These are phyloP conservation scores for Fistularia commersonii DNA, from an alignment of 2,797 vertebrate species.

Conservation along the genomic window DNA sequence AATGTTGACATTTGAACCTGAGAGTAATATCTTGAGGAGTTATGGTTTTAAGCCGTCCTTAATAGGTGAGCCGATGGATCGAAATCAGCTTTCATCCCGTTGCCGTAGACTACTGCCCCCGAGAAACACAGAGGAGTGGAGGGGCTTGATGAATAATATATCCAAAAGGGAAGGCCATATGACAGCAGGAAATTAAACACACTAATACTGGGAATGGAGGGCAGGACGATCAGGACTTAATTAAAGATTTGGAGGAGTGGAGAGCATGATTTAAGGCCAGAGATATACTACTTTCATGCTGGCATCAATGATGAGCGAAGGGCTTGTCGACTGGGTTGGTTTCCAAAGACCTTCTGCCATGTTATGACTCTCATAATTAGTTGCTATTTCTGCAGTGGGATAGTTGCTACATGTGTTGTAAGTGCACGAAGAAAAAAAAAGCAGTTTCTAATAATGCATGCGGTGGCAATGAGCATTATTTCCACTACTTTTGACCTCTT, in stretches of 20 bases:
- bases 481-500: slow-evolving; percentile 20
- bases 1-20: slow-evolving; percentile 70
- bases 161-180: slow-evolving; percentile 68
- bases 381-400: slow-evolving; percentile 59
- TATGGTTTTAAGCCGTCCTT: slow-evolving; percentile 57
- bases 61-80: slow-evolving; percentile 52
- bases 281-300: slow-evolving; percentile 61
- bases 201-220: slow-evolving; percentile 67
- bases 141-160: slow-evolving; percentile 78
- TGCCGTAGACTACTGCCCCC: slow-evolving; percentile 29
- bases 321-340: slow-evolving; percentile 53
- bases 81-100: slow-evolving; percentile 56
- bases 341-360: slow-evolving; percentile 61
- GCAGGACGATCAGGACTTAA: slow-evolving; percentile 74
- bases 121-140: slow-evolving; percentile 53
- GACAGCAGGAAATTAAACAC: slow-evolving; percentile 80
- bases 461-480: slow-evolving; percentile 30
- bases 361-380: slow-evolving; percentile 62
- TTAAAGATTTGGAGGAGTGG: slow-evolving; percentile 73
- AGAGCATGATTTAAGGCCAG: slow-evolving; percentile 70
- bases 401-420: slow-evolving; percentile 54
- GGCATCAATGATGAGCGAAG: slow-evolving; percentile 59
- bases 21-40: slow-evolving; percentile 63
- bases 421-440: slow-evolving; percentile 47
- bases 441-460: slow-evolving; percentile 48